These are phyloP conservation scores for Plectropomus leopardus DNA, from an alignment of 2,113 vertebrate species.

Conservation along the genomic window DNA sequence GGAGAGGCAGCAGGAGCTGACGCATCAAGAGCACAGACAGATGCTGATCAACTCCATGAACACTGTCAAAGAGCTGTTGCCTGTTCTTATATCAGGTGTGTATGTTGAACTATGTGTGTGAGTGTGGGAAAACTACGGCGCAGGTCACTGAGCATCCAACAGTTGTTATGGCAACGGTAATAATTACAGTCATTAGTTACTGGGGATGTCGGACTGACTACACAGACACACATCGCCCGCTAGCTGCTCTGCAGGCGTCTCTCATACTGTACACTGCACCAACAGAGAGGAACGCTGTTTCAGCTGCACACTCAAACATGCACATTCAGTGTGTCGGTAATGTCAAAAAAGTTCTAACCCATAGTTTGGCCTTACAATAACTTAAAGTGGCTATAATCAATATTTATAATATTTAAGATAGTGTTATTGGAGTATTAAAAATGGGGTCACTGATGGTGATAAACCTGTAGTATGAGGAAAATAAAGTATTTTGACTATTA, in stretches of 20 bases:
- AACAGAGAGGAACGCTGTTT: conserved; percentile 8
- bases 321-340: not conserved
- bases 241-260: conserved; percentile 8
- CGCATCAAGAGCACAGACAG: conserved; percentile 96
- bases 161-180: conserved; percentile 80
- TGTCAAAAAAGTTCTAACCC: not conserved
- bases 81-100: conserved; percentile 95
- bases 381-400: not conserved
- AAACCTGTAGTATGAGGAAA: not conserved
- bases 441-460: not conserved
- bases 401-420: no score
- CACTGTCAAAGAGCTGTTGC: conserved; percentile 95
- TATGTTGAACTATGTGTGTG: conserved; percentile 71
- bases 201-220: conserved; percentile 57
- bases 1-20: conserved; percentile 96
- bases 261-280: conserved; percentile 5
- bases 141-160: conserved; percentile 56
- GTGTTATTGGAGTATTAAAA: no score
- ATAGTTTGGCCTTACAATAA: not conserved
- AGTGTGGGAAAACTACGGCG: conserved; percentile 60
- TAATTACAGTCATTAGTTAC: conserved; percentile 82
- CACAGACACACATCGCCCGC: conserved; percentile 23
- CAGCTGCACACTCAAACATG: not conserved
- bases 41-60: conserved; percentile 98
- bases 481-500: no score